These are phyloP conservation scores for Saccostrea echinata DNA, from an alignment of 1,140 invertebrate species.

Conservation along the genomic window DNA sequence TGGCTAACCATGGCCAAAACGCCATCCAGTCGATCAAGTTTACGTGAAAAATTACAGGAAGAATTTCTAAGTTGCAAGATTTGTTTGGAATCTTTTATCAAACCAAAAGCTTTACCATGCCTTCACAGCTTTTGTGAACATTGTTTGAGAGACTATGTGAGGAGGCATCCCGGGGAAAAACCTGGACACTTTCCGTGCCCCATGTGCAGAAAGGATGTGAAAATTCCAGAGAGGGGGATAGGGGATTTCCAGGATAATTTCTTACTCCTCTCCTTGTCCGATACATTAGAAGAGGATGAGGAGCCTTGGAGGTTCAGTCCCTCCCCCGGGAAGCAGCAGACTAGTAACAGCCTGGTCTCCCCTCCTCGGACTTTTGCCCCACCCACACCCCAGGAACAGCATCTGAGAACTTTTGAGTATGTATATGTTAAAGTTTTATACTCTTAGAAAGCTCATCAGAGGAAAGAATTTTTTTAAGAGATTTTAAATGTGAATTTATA, in stretches of 20 bases:
- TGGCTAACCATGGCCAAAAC: conserved; percentile 77
- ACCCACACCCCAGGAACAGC: conserved; percentile 71
- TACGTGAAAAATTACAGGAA: conserved; percentile 77
- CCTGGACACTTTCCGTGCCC: conserved; percentile 77
- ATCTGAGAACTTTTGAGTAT: conserved; percentile 71
- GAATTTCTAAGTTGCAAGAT: conserved; percentile 79
- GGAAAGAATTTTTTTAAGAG: background rate
- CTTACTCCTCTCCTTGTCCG: conserved; percentile 71
- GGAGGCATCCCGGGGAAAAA: conserved; percentile 69
- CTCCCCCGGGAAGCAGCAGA: conserved; percentile 27
- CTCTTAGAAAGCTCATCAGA: background rate
- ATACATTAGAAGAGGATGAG: conserved; percentile 73
- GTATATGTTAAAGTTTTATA: conserved; percentile 43
- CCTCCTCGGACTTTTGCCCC: conserved; percentile 72
- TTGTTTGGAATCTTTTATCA: conserved; percentile 75
- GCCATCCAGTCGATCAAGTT: conserved; percentile 60
- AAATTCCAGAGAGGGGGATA: conserved; percentile 73
- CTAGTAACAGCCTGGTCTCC: conserved; percentile 57
- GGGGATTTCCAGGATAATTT: conserved; percentile 77
- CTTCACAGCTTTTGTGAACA: conserved; percentile 95
- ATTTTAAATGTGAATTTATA: background rate
- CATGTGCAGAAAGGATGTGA: conserved; percentile 77
- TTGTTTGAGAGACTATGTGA: conserved; percentile 83
- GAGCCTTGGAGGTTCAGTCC: conserved; percentile 50
- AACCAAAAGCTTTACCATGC: conserved; percentile 91